Evolutionary conservation across 2,797 vertebrate species (phyloP).

Genomic region (Micrastur ruficollis): DNA sequence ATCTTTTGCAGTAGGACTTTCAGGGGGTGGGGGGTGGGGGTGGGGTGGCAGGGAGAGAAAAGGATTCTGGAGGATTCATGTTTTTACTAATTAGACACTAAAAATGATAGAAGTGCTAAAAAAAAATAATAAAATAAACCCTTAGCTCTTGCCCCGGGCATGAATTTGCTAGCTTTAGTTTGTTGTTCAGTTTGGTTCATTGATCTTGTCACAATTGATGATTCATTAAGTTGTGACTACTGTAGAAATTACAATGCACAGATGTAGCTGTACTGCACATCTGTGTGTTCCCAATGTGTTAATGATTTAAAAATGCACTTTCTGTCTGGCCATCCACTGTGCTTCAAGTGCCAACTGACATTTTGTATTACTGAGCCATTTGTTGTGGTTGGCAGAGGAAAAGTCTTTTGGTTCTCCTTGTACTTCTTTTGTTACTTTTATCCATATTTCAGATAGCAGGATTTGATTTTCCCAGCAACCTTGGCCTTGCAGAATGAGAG

Average conservation of each 20-base stretch:
- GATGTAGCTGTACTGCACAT: slow-evolving; percentile 67
- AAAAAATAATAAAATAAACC: slow-evolving; percentile 12
- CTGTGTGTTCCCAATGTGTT: slow-evolving; percentile 63
- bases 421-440: background rate
- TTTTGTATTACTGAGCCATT: slow-evolving; percentile 36
- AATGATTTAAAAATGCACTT: slow-evolving; percentile 60
- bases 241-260: slow-evolving; percentile 67
- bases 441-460: background rate
- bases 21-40: too few relatives aligned
- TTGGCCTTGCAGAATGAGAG: background rate
- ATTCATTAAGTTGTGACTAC: slow-evolving; percentile 73
- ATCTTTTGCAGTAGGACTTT: background rate
- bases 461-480: background rate
- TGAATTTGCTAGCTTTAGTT: slow-evolving; percentile 69
- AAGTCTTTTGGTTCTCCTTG: slow-evolving; percentile 35
- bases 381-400: slow-evolving; percentile 16
- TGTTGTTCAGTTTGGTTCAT: slow-evolving; percentile 66
- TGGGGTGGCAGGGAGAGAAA: background rate
- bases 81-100: slow-evolving; percentile 57
- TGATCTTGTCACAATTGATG: slow-evolving; percentile 72
- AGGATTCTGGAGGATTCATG: background rate
- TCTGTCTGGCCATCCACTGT: slow-evolving; percentile 47
- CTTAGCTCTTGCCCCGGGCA: slow-evolving; percentile 47
- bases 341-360: slow-evolving; percentile 56
- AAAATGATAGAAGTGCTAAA: slow-evolving; percentile 50